Evolutionary conservation across 2,888 invertebrate genomes (phyloP), one percentile per base, ranked within the genome.

Genomic region (Gymnocheta viridis): DNA sequence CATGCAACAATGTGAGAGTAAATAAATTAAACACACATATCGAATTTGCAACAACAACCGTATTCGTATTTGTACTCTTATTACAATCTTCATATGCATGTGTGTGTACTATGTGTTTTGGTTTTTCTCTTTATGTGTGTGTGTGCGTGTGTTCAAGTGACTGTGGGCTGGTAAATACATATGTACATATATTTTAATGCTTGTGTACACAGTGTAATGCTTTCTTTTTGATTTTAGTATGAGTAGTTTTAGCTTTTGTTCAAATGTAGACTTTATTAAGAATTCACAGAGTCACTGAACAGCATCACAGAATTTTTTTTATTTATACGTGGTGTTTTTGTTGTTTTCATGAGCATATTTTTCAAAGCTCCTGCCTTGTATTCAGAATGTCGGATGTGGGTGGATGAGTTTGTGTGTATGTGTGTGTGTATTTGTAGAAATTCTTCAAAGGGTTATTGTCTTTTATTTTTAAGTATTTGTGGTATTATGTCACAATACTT

Each of bases 1-100:
- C 73, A 77, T 81, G 77, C 77, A 84, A 77, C 76, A 72, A 69
- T 64, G 73, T 62, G 81, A 74, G 79, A 82, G 82, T 70, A 76
- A 38, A 77, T 69, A 76, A 76, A 49, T 81, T 69, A 44, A 66
- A 58, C 27, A 49, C 80, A 64, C 62, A 62, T 32, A 70, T 24
- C 27, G 24, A 56, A 44, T 27, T 49, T 58, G 47, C 54, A 64
- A 17, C 27, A 64, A 79, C 4, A 29, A 56, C 32, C 17, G 44
- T n/a, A n/a, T 56, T 56, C 4, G 19, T 47, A 29, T 17, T 19
- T 41, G 17, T 44, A 32, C 24, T 44, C 51, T 27, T 38, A 10
- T n/a, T 7, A 47, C 14, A 12, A 66, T 1, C 5, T n/a, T 41
- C 1, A 19, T 9, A 54, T 22, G 27, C 35, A 27, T 49, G 5